Evolutionary conservation across 2,113 vertebrate species (phyloP).

Genomic region (Myiopsitta monachus): DNA sequence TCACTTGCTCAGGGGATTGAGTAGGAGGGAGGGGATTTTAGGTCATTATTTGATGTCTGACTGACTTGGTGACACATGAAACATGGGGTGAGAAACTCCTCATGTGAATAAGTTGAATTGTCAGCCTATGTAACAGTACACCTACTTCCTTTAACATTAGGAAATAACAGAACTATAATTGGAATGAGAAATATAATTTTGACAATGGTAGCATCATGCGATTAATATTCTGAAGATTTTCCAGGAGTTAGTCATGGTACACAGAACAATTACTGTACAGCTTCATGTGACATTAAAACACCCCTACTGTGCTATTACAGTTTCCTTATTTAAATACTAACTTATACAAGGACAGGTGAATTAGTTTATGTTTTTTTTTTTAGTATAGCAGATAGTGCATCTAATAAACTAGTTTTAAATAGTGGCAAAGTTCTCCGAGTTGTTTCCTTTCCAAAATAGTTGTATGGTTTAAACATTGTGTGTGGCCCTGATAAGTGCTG

Average conservation of each 20-base stretch:
- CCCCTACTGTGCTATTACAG: neutral
- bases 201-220: neutral
- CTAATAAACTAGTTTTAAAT: neutral
- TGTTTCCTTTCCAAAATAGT: neutral
- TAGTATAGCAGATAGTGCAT: neutral
- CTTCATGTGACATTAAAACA: neutral
- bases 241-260: neutral
- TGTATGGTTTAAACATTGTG: neutral
- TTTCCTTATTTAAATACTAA: slow-evolving; percentile 11
- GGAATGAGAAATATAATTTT: neutral
- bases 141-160: neutral
- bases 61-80: neutral
- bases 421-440: neutral
- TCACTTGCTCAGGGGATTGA: neutral
- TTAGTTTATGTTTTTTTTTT: neutral
- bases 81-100: neutral
- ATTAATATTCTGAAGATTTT: slow-evolving; percentile 3
- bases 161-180: neutral
- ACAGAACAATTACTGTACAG: neutral
- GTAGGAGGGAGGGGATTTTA: neutral
- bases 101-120: neutral
- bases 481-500: neutral
- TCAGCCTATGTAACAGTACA: neutral
- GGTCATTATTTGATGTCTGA: neutral
- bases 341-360: neutral